Conservation (phyloP, 2,888 invertebrate species). For the Branchellion lobata region DNA sequence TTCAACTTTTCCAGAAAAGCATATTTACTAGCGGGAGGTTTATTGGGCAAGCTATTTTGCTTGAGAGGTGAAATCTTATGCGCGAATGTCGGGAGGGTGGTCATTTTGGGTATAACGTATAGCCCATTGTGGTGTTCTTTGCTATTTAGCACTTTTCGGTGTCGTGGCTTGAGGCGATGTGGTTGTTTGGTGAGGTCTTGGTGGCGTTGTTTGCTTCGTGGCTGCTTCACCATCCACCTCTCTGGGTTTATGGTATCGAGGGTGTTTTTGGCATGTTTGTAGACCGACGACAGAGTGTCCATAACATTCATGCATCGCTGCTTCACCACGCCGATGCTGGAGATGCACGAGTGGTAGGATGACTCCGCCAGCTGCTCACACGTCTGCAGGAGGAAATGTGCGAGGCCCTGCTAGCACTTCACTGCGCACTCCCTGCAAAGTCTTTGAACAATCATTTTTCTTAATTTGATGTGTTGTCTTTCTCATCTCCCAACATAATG, state of each 20-base stretch:
- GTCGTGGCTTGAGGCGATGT: neutral
- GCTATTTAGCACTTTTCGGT: neutral
- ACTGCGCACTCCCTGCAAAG: neutral
- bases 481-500: too few relatives aligned
- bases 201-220: neutral
- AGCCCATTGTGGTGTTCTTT: neutral
- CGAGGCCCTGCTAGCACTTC: too few relatives aligned
- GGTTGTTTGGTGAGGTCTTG: neutral
- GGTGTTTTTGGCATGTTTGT: conserved; percentile 50
- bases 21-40: neutral
- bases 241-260: conserved; percentile 53
- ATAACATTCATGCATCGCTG: conserved; percentile 51
- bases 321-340: conserved; percentile 49
- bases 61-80: neutral
- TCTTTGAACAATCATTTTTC: neutral
- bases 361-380: conserved; percentile 50
- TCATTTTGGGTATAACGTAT: neutral
- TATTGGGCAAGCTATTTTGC: neutral
- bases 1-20: neutral
- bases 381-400: conserved; percentile 44
- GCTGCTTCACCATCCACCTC: conserved; percentile 49
- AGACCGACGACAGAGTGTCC: conserved; percentile 50
- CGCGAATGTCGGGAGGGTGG: neutral
- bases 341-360: conserved; percentile 49
- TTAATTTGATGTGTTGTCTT: too few relatives aligned